phyloP scores from a whole-genome alignment of 2,888 invertebrate genomes.

The Melieria crassipennis region DNA sequence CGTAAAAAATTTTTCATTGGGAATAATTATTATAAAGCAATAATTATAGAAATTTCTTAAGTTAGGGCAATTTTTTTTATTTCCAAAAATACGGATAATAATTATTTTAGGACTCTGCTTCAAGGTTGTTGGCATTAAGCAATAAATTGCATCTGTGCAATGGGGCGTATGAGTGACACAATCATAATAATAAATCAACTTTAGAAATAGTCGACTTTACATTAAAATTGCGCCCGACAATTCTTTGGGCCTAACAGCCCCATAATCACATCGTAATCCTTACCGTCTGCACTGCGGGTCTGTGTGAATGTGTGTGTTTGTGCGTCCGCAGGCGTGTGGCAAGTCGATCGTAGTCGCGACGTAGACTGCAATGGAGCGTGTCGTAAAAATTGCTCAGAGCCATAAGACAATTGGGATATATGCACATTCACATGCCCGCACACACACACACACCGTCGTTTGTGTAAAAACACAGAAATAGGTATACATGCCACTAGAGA shows the following conservation, averaged over 20 bases:
- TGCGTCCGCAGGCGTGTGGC: not conserved
- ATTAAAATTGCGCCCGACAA: no score
- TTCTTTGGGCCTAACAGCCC: not conserved
- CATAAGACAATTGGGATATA: slow-evolving; percentile 49
- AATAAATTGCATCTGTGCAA: no score
- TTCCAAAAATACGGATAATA: no score
- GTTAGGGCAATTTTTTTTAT: no score
- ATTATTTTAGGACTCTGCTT: no score
- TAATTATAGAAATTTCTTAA: no score
- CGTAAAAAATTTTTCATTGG: no score
- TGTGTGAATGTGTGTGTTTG: not conserved
- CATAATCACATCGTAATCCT: not conserved
- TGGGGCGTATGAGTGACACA: no score
- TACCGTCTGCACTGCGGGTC: not conserved
- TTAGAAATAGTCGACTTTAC: no score
- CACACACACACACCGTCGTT: slow-evolving; percentile 18
- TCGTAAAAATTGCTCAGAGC: slow-evolving; percentile 43
- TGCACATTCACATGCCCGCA: slow-evolving; percentile 23
- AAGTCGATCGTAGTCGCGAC: not conserved
- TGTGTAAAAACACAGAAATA: slow-evolving; percentile 27
- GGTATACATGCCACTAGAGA: slow-evolving; percentile 41
- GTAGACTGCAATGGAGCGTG: slow-evolving; percentile 28
- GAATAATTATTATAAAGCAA: no score
- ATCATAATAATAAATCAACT: no score
- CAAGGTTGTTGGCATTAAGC: no score